Evolutionary conservation across 1,140 invertebrate species (phyloP), one percentile per base, ranked within the genome.

Genomic region (Cyclina sinensis): DNA sequence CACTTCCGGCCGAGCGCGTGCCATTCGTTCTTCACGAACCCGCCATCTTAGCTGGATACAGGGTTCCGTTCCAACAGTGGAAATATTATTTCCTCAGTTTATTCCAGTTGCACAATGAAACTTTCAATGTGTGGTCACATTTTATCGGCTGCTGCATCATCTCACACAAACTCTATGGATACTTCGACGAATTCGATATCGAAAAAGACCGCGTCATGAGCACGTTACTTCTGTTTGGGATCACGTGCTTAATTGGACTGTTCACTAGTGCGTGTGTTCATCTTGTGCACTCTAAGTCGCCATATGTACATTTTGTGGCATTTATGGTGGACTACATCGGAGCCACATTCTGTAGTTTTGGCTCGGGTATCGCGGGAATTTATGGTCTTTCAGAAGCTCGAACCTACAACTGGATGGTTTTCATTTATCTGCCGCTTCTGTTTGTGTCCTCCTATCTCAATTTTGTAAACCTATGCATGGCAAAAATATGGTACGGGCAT

Each of bases 111-210:
- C 94, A 95, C 91, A 95, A 95, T 87, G 95, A 95, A 86, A 92
- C 94, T 0, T 79, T 95, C 21, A 95, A 95, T 68, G 93, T 95
- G 27, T 95, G 95, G 95, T 94, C 93, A 16, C 95, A 95, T 88
- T 51, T 94, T 12, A 59, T 94, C 16, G 95, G 93, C 9, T 92
- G 91, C 46, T 54, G 92, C 35, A 65, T 93, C 7, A 88, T 94
- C 43, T 59, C 90, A 27, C 73, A 87, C 24, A 39, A 90, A 70
- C 54, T 92, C 16, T 90, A 89, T 18, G 78, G 76, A 70, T 89
- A 91, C 57, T 62, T 90, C 14, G 81, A 88, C 0, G 88, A 90
- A 27, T 91, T 90, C 43, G 89, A 92, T 76, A 73, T 92, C 9
- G 84, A 46, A 39, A 89, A 79, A 3, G 90, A 93, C 62, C 82